Percentiles rank a stretch among this genome's conserved stretches.
Evolutionary conservation across 1,140 invertebrate species (phyloP).

Genomic region (Tetramorium simillimum): DNA sequence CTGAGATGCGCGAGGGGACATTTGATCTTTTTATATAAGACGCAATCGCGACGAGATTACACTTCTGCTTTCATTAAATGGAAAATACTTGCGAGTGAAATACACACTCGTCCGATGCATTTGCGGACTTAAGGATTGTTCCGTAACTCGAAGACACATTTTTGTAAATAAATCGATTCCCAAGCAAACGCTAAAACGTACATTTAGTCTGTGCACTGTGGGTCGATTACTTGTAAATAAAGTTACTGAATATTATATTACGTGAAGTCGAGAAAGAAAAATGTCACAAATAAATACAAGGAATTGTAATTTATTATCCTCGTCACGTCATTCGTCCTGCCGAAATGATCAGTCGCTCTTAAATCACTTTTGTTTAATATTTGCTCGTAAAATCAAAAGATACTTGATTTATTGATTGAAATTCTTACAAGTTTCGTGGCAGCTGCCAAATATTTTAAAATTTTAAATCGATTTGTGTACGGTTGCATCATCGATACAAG

Average conservation of each 20-base stretch:
- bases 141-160: slow-evolving; percentile 64
- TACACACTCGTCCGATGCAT: slow-evolving; percentile 41
- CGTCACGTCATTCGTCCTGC: not conserved
- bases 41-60: slow-evolving; percentile 37
- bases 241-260: slow-evolving; percentile 77
- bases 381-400: not conserved
- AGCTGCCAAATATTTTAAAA: not conserved
- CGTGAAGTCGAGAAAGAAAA: slow-evolving; percentile 68
- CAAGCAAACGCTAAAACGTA: slow-evolving; percentile 65
- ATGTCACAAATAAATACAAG: slow-evolving; percentile 72
- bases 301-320: slow-evolving; percentile 65
- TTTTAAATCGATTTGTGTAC: not conserved
- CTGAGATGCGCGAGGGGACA: slow-evolving; percentile 47
- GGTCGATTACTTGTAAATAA: slow-evolving; percentile 78
- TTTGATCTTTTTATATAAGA: slow-evolving; percentile 63
- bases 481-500: not conserved
- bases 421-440: not conserved
- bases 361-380: not conserved
- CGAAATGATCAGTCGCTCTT: not conserved
- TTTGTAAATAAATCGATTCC: slow-evolving; percentile 74
- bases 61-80: slow-evolving; percentile 61
- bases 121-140: slow-evolving; percentile 60
- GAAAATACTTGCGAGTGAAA: slow-evolving; percentile 36
- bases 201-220: slow-evolving; percentile 66
- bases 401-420: not conserved